Percentiles rank a stretch among this genome's conserved stretches.
Conservation (phyloP, 2,797 vertebrate genomes). For the Selene dorsalis region DNA sequence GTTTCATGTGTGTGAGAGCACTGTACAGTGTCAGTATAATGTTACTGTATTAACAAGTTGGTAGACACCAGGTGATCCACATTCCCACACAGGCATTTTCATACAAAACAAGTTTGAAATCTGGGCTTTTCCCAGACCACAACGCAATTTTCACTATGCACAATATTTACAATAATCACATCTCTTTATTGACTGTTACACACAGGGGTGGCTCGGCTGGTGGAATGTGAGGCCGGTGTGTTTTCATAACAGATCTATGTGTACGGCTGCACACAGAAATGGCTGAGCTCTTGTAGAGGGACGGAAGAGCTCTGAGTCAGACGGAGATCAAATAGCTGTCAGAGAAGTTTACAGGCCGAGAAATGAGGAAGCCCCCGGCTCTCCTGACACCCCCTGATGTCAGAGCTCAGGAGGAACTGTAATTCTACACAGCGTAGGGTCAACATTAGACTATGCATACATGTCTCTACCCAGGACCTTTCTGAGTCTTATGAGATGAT, state of each 20-base stretch:
- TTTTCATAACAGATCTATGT: conserved; percentile 79
- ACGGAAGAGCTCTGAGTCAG: conserved; percentile 57
- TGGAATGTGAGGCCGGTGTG: conserved; percentile 73
- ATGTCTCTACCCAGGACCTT: conserved; percentile 57
- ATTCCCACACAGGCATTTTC: conserved; percentile 43
- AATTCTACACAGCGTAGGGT: conserved; percentile 54
- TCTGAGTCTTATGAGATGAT: conserved; percentile 34
- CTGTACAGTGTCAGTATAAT: conserved; percentile 32
- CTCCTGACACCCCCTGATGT: conserved; percentile 61
- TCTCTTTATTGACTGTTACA: conserved; percentile 77
- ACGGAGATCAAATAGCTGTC: conserved; percentile 74
- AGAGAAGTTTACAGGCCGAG: conserved; percentile 62
- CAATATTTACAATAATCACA: conserved; percentile 79
- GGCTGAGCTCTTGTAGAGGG: conserved; percentile 63
- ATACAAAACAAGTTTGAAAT: conserved; percentile 61
- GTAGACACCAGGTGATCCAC: conserved; percentile 58
- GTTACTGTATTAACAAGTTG: conserved; percentile 55
- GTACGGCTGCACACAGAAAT: conserved; percentile 68
- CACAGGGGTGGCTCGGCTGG: conserved; percentile 67
- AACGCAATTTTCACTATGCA: conserved; percentile 63
- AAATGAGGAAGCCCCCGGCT: conserved; percentile 60
- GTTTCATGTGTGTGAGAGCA: conserved; percentile 37
- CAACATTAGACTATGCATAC: conserved; percentile 44
- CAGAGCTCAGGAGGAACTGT: conserved; percentile 54
- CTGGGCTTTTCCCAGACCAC: conserved; percentile 58